Evolutionary conservation across 2,797 vertebrate genomes (phyloP).

Genomic region (Staurois parvus): DNA sequence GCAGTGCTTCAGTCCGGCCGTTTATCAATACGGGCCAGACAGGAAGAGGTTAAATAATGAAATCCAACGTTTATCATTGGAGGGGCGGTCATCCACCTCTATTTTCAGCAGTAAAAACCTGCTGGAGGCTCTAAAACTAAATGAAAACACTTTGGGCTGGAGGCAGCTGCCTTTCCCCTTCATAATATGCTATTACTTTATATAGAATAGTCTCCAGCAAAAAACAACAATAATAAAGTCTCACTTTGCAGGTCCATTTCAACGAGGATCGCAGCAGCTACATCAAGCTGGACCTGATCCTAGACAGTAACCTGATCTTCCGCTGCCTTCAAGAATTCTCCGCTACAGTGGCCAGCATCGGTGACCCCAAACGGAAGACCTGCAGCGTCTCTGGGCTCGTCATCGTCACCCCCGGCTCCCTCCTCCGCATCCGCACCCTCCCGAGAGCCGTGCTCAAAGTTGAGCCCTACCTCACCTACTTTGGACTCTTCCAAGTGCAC

Average conservation of each 20-base stretch:
- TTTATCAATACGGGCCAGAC: no score
- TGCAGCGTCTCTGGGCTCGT: constrained; percentile 92
- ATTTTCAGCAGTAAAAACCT: no score
- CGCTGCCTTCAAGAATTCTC: constrained; percentile 90
- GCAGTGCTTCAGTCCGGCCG: no score
- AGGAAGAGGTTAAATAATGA: no score
- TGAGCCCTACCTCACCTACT: constrained; percentile 80
- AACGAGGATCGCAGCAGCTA: constrained; percentile 88
- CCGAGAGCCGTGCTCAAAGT: constrained; percentile 69
- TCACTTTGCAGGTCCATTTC: constrained; percentile 83
- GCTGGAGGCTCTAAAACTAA: no score
- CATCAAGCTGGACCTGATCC: constrained; percentile 88
- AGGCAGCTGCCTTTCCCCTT: no score
- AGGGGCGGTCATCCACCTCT: no score
- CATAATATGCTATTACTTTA: no score
- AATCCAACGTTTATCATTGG: no score
- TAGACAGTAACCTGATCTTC: constrained; percentile 74
- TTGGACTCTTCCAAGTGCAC: constrained; percentile 90
- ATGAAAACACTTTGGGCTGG: no score
- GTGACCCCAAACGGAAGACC: constrained; percentile 80
- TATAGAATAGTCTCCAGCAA: no score
- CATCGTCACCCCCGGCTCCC: constrained; percentile 77
- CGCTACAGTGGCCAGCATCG: constrained; percentile 84
- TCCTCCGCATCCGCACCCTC: constrained; percentile 76
- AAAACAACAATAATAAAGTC: not conserved